A percentile compares a stretch with the other conserved stretches of the same genome.
Conservation (phyloP, 2,113 vertebrate genomes). For the Trogon surrucura region DNA sequence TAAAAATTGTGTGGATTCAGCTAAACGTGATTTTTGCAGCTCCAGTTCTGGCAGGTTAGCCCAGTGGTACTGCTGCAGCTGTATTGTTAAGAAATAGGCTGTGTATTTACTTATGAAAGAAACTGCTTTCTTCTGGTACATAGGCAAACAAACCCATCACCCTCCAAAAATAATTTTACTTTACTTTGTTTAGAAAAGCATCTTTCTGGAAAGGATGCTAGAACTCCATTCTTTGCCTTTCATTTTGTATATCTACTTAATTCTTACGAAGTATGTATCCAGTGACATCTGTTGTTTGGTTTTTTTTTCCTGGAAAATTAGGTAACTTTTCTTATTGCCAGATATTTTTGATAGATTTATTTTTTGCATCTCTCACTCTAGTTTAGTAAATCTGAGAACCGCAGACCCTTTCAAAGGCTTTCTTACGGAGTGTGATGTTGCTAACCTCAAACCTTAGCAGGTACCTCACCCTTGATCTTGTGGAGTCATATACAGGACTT, state of each 20-base stretch:
- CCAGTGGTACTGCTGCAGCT: background rate
- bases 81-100: background rate
- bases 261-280: background rate
- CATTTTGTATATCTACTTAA: background rate
- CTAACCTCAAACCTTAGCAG: background rate
- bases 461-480: background rate
- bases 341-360: background rate
- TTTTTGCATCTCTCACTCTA: background rate
- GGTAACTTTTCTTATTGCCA: background rate
- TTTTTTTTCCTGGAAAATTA: background rate
- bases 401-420: background rate
- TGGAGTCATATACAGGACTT: background rate
- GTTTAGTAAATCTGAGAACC: background rate
- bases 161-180: background rate
- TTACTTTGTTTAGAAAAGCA: background rate
- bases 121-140: background rate
- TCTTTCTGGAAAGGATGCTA: background rate
- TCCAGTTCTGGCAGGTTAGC: background rate
- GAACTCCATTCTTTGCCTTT: background rate
- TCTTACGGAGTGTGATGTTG: background rate
- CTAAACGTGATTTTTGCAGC: background rate
- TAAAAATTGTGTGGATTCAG: conserved; percentile 7
- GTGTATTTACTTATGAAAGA: background rate
- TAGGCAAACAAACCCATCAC: background rate
- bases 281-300: background rate